Conservation (phyloP, 2,797 vertebrate genomes). For the Xerus rutilus region DNA sequence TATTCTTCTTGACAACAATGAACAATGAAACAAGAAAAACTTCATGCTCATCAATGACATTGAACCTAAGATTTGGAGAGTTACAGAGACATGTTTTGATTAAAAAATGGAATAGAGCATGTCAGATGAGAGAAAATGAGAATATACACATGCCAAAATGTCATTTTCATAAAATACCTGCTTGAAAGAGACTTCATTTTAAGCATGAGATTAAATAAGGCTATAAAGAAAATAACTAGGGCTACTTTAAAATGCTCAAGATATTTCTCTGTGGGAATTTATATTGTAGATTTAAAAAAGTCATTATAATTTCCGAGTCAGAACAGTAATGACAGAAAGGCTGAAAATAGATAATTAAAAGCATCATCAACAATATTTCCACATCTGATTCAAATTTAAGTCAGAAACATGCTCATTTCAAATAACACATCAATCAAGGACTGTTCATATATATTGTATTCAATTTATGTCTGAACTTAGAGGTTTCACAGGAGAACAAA, state of each 20-base stretch:
- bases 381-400: neutral
- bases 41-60: slow-evolving; percentile 54
- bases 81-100: slow-evolving; percentile 74
- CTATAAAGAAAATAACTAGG: slow-evolving; percentile 52
- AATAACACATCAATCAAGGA: neutral
- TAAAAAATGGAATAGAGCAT: slow-evolving; percentile 73
- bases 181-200: slow-evolving; percentile 63
- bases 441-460: neutral
- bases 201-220: slow-evolving; percentile 61
- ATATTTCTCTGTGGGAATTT: slow-evolving; percentile 49
- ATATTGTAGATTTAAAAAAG: slow-evolving; percentile 14
- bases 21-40: slow-evolving; percentile 63
- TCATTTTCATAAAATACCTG: slow-evolving; percentile 74
- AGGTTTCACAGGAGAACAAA: neutral
- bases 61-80: slow-evolving; percentile 67
- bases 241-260: slow-evolving; percentile 34
- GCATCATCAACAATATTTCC: neutral
- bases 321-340: neutral
- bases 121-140: slow-evolving; percentile 66
- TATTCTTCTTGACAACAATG: slow-evolving; percentile 65
- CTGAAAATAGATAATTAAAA: neutral
- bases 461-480: neutral
- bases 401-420: neutral
- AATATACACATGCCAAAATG: slow-evolving; percentile 76
- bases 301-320: neutral